Evolutionary conservation across 2,888 invertebrate species (phyloP).

Genomic region (Andrena bicolor): DNA sequence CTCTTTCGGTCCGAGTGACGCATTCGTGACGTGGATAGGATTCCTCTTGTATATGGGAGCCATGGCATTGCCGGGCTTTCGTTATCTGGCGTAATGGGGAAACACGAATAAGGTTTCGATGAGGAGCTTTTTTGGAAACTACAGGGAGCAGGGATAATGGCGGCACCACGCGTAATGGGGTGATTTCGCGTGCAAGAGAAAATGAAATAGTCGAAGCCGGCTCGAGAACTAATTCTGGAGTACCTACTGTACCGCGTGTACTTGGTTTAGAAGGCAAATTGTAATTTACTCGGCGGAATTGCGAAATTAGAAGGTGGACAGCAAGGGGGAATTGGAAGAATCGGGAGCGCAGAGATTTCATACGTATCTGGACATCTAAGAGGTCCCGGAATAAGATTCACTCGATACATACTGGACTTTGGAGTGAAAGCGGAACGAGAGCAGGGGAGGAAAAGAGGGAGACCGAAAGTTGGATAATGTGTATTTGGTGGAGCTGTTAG

Average conservation of each 20-base stretch:
- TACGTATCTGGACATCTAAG: conserved; percentile 13
- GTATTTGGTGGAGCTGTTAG: conserved; percentile 36
- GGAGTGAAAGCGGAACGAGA: not conserved
- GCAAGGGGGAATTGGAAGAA: not conserved
- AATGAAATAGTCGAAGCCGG: too few relatives aligned
- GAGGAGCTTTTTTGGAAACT: not conserved
- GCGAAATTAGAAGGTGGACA: not conserved
- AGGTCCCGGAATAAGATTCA: conserved; percentile 26
- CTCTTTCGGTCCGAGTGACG: not conserved
- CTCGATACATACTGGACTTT: conserved; percentile 1
- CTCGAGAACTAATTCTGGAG: too few relatives aligned
- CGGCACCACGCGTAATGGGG: too few relatives aligned
- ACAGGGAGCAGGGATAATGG: too few relatives aligned
- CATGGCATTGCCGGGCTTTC: not conserved
- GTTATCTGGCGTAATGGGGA: not conserved
- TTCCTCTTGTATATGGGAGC: not conserved
- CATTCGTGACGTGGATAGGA: conserved; percentile 3
- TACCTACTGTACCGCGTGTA: too few relatives aligned
- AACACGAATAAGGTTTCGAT: not conserved
- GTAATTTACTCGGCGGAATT: too few relatives aligned
- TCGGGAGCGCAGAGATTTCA: conserved; percentile 6
- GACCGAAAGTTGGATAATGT: conserved; percentile 34
- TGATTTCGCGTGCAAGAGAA: too few relatives aligned
- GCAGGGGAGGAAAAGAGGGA: conserved; percentile 1
- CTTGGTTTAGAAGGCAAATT: too few relatives aligned